These are phyloP conservation scores for Drosophila teissieri DNA, from an alignment of 1,140 invertebrate species.

Conservation along the genomic window DNA sequence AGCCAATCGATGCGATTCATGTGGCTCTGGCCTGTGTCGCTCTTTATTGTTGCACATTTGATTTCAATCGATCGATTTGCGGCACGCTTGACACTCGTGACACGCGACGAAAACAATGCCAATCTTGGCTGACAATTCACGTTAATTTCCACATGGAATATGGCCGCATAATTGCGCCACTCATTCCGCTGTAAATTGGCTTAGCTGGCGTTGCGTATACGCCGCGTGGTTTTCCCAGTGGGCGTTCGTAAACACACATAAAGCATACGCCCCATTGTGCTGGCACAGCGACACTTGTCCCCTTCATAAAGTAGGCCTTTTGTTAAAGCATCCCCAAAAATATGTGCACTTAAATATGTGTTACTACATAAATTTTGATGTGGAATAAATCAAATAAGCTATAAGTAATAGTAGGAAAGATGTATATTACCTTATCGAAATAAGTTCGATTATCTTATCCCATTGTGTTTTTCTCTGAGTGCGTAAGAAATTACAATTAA, in stretches of 20 bases:
- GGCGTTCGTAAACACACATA: neutral
- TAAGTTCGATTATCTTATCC: too few species aligned
- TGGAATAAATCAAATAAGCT: too few species aligned
- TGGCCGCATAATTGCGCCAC: constrained; percentile 59
- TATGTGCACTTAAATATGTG: neutral
- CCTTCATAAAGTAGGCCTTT: constrained; percentile 20
- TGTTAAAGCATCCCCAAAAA: neutral
- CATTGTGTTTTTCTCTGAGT: neutral
- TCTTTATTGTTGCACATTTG: constrained; percentile 63
- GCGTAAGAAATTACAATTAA: constrained; percentile 55
- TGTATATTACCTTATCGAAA: too few species aligned
- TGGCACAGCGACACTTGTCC: constrained; percentile 27
- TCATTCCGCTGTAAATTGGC: constrained; percentile 55
- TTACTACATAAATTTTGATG: neutral
- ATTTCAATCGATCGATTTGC: constrained; percentile 63
- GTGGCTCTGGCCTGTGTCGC: constrained; percentile 22
- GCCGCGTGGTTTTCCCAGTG: constrained; percentile 4
- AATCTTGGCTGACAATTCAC: constrained; percentile 69
- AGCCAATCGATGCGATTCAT: constrained; percentile 41
- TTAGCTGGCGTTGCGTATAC: constrained; percentile 52
- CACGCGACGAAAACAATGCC: constrained; percentile 72
- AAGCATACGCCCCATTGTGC: constrained; percentile 36
- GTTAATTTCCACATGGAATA: constrained; percentile 80
- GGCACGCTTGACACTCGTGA: constrained; percentile 35
- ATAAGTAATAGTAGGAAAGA: too few species aligned